A percentile compares a stretch with the other conserved stretches of the same genome.
Conservation (phyloP, 53 echinoderm and acorn worm species). For the Paracentrotus lividus region DNA sequence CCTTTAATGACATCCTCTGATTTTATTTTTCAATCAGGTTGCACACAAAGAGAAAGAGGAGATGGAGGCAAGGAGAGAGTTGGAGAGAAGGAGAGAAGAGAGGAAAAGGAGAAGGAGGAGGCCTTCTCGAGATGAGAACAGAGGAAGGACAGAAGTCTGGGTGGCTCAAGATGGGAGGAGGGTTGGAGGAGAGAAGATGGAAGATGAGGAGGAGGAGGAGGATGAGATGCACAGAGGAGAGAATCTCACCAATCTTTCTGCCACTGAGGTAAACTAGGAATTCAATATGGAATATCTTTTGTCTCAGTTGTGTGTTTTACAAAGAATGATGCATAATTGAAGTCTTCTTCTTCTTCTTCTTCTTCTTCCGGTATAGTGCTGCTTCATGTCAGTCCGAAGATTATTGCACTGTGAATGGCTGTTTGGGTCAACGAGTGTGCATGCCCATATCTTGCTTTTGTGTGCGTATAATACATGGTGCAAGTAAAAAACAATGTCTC, state of each 20-base stretch:
- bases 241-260: slow-evolving; percentile 76
- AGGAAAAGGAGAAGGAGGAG: slow-evolving; percentile 67
- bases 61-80: slow-evolving; percentile 78
- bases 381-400: too few species aligned
- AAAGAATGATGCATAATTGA: too few species aligned
- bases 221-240: slow-evolving; percentile 69
- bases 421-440: too few species aligned
- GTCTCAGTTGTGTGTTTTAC: too few species aligned
- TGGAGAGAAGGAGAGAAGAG: slow-evolving; percentile 70
- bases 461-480: too few species aligned
- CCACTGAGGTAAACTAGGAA: slow-evolving; percentile 81
- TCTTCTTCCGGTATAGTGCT: too few species aligned
- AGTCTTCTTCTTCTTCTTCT: too few species aligned
- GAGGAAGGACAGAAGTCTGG: slow-evolving; percentile 90
- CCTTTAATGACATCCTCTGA: too few species aligned
- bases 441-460: too few species aligned
- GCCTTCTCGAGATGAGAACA: slow-evolving; percentile 68
- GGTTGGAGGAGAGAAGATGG: slow-evolving; percentile 73
- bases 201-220: slow-evolving; percentile 73
- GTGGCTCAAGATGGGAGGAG: slow-evolving; percentile 86
- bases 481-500: too few species aligned
- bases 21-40: slow-evolving; percentile 69
- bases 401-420: too few species aligned
- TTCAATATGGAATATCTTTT: too few species aligned
- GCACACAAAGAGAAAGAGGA: slow-evolving; percentile 89